Evolutionary conservation across 2,888 invertebrate genomes (phyloP).

Genomic region (Anorthoa munda): DNA sequence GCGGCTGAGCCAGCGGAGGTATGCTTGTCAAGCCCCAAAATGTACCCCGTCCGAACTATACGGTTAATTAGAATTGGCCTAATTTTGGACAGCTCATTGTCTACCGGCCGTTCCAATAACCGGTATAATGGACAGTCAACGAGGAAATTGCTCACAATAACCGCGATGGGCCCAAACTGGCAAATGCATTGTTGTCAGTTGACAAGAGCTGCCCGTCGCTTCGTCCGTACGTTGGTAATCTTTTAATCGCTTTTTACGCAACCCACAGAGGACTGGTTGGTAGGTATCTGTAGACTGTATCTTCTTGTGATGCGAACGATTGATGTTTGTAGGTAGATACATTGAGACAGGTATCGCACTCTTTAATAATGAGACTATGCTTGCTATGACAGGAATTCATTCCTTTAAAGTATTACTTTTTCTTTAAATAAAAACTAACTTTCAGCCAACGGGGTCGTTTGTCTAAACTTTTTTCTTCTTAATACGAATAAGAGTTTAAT

Average conservation of each 20-base stretch:
- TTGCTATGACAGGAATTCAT: too few relatives aligned
- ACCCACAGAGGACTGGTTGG: background rate
- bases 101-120: background rate
- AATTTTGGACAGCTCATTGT: slow-evolving; percentile 5
- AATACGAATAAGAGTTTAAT: too few relatives aligned
- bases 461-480: too few relatives aligned
- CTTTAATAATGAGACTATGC: too few relatives aligned
- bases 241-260: background rate
- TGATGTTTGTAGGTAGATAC: background rate
- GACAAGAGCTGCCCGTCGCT: background rate
- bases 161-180: background rate
- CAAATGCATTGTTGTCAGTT: background rate
- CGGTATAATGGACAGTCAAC: background rate
- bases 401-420: too few relatives aligned
- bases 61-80: slow-evolving; percentile 1
- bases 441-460: too few relatives aligned
- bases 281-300: background rate
- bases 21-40: too few relatives aligned
- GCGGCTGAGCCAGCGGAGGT: too few relatives aligned
- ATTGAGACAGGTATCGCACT: too few relatives aligned
- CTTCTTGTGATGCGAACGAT: background rate
- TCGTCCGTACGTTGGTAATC: background rate
- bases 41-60: too few relatives aligned
- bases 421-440: too few relatives aligned
- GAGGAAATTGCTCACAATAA: background rate